Base-by-base conservation (phyloP, 2,888 invertebrate species). In the Amblyteles armatorius region DNA sequence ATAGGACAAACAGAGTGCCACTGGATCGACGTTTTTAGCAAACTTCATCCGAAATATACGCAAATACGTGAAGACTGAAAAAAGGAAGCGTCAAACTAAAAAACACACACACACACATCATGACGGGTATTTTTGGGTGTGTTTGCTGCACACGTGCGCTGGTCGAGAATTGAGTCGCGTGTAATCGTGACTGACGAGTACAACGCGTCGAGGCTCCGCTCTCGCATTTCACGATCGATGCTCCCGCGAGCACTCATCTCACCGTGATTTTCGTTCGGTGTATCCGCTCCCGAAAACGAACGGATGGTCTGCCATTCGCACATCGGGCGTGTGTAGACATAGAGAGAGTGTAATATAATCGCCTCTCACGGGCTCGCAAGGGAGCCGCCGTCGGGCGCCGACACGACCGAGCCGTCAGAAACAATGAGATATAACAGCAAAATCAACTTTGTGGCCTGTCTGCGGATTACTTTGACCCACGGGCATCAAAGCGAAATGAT, bases 331-430 rank as follows among this genome's bases (percentile, higher is more conserved):
- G 60, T 63, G 16, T 9, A 63, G 52, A n/a, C 19, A 7, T 5
- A 16, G 29, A 29, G 60, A 63, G 60, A 60, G 52, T 36, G 67
- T 50, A 67, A 77, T 65, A 67, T 67, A 77, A 77, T 77, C 77
- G 77, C 77, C 77, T 67, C 67, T 77, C 36, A 77, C 40, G 77
- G 29, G 33, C 55, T 52, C 40, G 65, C 87, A 86, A 87, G 86
- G 89, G 86, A 88, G 84, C 82, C 82, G 87, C 86, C 55, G 86
- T 87, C 83, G 86, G 33, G 29, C 44, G 36, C 63, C 19, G 50
- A 19, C 63, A 36, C n/a, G 50, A 52, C 67, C 36, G 36, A 52
- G 55, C 48, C 63, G 50, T 63, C 65, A 77, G 22, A 77, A 72
- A 72, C 71, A 63, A 55, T 55, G 48, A 65, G 44, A 57, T 22